phyloP scores from a whole-genome alignment of 2,888 invertebrate genomes.

The Dioctria linearis region DNA sequence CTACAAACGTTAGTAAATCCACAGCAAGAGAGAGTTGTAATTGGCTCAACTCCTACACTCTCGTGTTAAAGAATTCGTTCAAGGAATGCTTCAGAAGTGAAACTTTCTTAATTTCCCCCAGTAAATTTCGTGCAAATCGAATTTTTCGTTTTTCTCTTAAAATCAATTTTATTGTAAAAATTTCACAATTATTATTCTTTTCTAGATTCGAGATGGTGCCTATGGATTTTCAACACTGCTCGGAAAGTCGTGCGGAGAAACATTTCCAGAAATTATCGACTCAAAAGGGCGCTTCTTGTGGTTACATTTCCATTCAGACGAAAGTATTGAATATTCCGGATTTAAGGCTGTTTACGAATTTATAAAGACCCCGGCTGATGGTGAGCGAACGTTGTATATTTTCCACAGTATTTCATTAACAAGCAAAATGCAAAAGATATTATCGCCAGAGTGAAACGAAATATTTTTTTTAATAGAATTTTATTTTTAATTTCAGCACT shows the following conservation, averaged over 20 bases:
- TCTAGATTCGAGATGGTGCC: conserved; percentile 82
- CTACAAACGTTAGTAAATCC: too few relatives aligned
- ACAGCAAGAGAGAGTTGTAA: too few relatives aligned
- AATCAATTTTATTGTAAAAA: not conserved
- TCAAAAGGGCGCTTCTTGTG: conserved; percentile 83
- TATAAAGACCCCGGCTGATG: conserved; percentile 74
- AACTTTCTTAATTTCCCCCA: too few relatives aligned
- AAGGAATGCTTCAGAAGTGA: too few relatives aligned
- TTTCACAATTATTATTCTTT: conserved; percentile 1
- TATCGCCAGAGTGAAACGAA: not conserved
- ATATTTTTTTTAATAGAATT: not conserved
- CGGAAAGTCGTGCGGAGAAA: conserved; percentile 80
- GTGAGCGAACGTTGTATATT: conserved; percentile 69
- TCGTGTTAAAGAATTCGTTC: too few relatives aligned
- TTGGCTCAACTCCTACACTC: too few relatives aligned
- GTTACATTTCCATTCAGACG: conserved; percentile 86
- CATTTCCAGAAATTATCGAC: conserved; percentile 80
- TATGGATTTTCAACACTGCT: conserved; percentile 81
- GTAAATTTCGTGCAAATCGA: too few relatives aligned
- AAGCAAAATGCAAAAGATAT: not conserved
- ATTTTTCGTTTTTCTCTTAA: not conserved
- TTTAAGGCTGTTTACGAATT: conserved; percentile 84
- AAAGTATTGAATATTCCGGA: conserved; percentile 84
- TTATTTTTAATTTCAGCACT: conserved; percentile 61
- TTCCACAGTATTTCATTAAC: not conserved